Base-by-base conservation (phyloP, 2,113 vertebrate species). In the Rhinopomastus cyanomelas region DNA sequence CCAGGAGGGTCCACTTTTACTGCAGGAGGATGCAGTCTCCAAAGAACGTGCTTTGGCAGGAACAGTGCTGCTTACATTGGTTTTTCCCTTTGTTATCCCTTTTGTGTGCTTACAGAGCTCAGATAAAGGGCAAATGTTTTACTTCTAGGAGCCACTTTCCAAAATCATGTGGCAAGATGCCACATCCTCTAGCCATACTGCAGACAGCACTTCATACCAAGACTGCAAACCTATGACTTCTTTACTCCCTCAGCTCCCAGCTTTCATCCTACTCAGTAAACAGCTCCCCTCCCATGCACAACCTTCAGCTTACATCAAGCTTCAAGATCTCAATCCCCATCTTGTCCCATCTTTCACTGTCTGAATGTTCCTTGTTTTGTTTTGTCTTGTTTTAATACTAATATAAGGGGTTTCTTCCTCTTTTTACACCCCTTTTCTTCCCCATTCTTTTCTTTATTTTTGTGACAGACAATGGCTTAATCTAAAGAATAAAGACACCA, bases 401-500 rank as follows among this genome's bases (percentile, higher is more conserved):
- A 82, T 69, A 76, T 26, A 39, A 61, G 6, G 23, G 42, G 37
- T 86, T 93, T 87, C 72, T 94, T 83, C 89, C 64, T 87, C 27
- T 68, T 91, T 83, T 94, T 88, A 67, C n/a, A 73, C 6, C 21
- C 11, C 20, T 78, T 88, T 86, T 91, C 64, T 84, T 81, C 53
- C 8, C 16, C 30, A 19, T 29, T 85, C 14, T 65, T 81, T 56
- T 7, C 16, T 27, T 93, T 77, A 59, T 39, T 81, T 71, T 30
- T 5, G 27, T 92, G 59, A 87, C 75, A 96, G 81, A 96, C 90
- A 96, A 95, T 97, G 53, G 34, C 51, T 94, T 92, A 87, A 93
- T 95, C 72, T 95, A 93, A 94, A 90, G 95, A 97, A 95, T 96
- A 95, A 96, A 96, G 94, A 66, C 52, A 71, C 85, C 51, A 93